Evolutionary conservation across 2,113 vertebrate genomes (phyloP).

Genomic region (Erythrocebus patas): DNA sequence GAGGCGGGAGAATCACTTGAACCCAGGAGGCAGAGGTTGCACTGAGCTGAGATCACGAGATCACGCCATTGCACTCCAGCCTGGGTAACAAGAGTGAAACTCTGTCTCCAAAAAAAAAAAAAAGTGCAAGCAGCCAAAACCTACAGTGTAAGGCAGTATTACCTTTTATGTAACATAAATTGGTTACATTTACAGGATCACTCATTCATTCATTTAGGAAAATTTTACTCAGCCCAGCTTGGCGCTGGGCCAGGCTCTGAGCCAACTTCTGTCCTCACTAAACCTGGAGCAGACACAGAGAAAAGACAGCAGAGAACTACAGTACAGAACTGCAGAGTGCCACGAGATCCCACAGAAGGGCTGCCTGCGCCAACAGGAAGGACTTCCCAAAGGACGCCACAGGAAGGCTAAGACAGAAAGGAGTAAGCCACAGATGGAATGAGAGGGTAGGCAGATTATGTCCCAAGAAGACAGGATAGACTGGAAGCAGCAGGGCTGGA

Average conservation of each 20-base stretch:
- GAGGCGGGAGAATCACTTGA: too few species aligned
- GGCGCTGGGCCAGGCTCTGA: background rate
- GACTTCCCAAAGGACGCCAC: background rate
- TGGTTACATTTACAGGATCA: background rate
- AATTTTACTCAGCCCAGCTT: background rate
- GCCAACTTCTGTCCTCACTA: background rate
- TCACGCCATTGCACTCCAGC: too few species aligned
- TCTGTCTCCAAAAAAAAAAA: too few species aligned
- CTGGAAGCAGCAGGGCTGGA: background rate
- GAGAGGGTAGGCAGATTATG: background rate
- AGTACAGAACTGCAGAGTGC: background rate
- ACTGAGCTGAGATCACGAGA: too few species aligned
- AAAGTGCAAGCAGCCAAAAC: background rate
- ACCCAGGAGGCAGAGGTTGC: too few species aligned
- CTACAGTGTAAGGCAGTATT: background rate
- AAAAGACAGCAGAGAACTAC: background rate
- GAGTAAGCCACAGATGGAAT: accelerated
- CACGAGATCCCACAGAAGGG: background rate
- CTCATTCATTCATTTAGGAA: background rate
- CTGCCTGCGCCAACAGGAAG: background rate
- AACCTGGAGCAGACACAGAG: background rate
- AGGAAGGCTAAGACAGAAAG: background rate
- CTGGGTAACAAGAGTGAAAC: too few species aligned
- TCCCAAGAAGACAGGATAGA: background rate
- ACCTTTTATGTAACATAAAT: background rate